Percentiles rank a stretch among this genome's conserved stretches.
Evolutionary conservation across 1,140 invertebrate species (phyloP).

Genomic region (Popillia japonica): DNA sequence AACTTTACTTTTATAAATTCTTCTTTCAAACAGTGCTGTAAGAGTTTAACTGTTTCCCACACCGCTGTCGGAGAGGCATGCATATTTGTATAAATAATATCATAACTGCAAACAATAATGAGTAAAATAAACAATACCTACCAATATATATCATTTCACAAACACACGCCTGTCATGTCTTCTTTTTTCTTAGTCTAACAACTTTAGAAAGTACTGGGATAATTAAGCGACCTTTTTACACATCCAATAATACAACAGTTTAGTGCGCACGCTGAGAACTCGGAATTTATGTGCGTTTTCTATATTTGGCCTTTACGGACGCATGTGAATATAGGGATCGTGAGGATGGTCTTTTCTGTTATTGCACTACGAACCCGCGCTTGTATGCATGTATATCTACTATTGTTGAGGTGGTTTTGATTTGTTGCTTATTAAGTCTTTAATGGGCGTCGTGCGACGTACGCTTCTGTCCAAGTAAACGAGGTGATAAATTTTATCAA

Average conservation of each 20-base stretch:
- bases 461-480: constrained; percentile 29
- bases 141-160: not conserved
- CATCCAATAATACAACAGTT: constrained; percentile 15
- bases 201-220: constrained; percentile 28
- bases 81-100: not conserved
- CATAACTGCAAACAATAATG: not conserved
- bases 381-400: not conserved
- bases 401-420: constrained; percentile 33
- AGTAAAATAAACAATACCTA: not conserved
- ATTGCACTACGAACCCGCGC: not conserved
- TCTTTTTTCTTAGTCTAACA: not conserved
- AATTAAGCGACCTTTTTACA: constrained; percentile 18
- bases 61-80: no score
- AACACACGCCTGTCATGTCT: not conserved
- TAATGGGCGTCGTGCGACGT: constrained; percentile 32
- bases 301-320: constrained; percentile 18
- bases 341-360: constrained; percentile 6
- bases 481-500: constrained; percentile 30
- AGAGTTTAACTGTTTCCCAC: no score
- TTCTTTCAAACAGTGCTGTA: no score
- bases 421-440: constrained; percentile 34
- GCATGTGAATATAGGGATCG: constrained; percentile 22
- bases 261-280: constrained; percentile 29
- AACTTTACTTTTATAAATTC: no score
- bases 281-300: constrained; percentile 26